A percentile compares a stretch with the other conserved stretches of the same genome.
These are phyloP conservation scores for Bolborhynchus lineola DNA, from an alignment of 2,113 vertebrate genomes.

Conservation along the genomic window DNA sequence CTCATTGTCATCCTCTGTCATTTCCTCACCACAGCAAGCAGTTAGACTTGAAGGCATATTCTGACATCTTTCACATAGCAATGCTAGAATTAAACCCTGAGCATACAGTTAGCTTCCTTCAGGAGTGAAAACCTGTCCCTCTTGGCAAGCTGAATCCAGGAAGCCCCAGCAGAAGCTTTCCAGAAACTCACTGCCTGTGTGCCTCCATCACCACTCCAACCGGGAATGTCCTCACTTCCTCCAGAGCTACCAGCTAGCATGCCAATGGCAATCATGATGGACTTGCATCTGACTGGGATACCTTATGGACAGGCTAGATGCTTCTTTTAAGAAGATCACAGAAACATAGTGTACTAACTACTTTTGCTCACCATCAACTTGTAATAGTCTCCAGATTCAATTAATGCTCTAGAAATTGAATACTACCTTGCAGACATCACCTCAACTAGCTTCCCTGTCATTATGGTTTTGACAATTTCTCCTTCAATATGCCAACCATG, in stretches of 20 bases:
- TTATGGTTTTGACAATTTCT: neutral
- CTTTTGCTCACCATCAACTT: neutral
- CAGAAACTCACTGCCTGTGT: neutral
- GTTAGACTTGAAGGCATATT: neutral
- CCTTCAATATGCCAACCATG: neutral
- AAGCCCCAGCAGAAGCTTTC: neutral
- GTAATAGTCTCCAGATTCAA: neutral
- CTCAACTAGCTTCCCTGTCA: neutral
- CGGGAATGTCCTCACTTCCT: neutral
- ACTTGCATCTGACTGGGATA: neutral
- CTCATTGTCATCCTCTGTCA: neutral
- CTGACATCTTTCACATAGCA: slow-evolving; percentile 1
- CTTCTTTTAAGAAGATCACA: neutral
- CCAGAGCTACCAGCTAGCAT: neutral
- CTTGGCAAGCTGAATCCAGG: neutral
- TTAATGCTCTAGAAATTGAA: neutral
- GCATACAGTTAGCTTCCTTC: neutral
- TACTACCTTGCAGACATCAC: neutral
- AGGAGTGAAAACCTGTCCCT: neutral
- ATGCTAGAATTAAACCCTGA: neutral
- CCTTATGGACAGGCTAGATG: neutral
- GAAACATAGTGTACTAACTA: neutral
- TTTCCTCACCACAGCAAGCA: neutral
- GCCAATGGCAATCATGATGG: neutral
- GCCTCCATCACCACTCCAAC: neutral